Conservation (phyloP, 2,113 vertebrate genomes). For the Aythya baeri region DNA sequence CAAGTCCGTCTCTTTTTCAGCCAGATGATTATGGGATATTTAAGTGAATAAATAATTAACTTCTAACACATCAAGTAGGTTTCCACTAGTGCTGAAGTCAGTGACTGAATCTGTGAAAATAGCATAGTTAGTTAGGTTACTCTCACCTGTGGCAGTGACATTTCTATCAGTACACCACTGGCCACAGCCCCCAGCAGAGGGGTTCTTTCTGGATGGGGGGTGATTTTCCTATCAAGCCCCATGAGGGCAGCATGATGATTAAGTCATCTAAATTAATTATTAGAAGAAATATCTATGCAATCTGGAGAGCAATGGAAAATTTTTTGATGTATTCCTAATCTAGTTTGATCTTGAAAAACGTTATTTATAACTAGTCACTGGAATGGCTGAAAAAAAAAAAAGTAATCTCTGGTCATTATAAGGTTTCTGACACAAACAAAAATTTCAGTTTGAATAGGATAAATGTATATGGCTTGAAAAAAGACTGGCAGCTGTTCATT, state of each 20-base stretch:
- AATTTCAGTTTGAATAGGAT: constrained; percentile 25
- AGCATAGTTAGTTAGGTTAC: neutral
- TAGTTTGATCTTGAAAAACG: neutral
- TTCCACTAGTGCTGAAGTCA: neutral
- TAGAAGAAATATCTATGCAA: neutral
- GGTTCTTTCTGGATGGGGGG: neutral
- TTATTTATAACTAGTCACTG: neutral
- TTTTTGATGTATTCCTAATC: neutral
- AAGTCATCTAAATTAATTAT: neutral
- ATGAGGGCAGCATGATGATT: neutral
- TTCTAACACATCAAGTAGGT: neutral
- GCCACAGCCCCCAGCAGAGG: neutral
- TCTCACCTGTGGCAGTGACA: neutral
- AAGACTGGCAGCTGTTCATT: neutral
- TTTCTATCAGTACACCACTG: neutral
- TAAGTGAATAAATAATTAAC: neutral
- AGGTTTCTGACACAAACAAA: neutral
- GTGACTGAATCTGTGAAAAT: neutral
- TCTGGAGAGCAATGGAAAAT: neutral
- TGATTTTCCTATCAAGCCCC: neutral
- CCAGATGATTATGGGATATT: neutral
- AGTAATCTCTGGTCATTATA: constrained; percentile 17
- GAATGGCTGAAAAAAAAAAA: too few relatives aligned
- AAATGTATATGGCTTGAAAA: constrained; percentile 12
- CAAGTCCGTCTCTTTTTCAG: neutral